phyloP scores from a whole-genome alignment of 2,888 invertebrate species.

The Tetragnatha montana region DNA sequence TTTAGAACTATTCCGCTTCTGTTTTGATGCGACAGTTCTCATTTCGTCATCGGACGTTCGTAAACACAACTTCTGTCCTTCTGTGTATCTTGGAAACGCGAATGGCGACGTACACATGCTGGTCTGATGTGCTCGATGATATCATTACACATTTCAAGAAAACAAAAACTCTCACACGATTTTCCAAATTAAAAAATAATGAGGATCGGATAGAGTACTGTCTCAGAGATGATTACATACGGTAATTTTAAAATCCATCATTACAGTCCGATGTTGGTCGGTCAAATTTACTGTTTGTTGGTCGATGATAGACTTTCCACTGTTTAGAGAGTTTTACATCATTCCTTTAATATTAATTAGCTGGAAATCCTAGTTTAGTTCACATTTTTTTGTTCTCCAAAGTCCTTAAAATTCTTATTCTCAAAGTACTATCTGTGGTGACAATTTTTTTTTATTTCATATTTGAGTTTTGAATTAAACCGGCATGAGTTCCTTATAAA shows the following conservation, averaged over 20 bases:
- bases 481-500: background rate
- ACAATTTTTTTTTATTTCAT: background rate
- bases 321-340: too few species aligned
- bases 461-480: background rate
- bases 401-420: too few species aligned
- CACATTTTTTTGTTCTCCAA: too few species aligned
- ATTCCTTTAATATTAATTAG: too few species aligned
- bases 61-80: conserved; percentile 28
- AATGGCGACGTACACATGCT: conserved; percentile 71
- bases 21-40: background rate
- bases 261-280: too few species aligned
- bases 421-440: too few species aligned
- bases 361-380: too few species aligned
- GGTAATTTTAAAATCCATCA: conserved; percentile 17
- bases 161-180: conserved; percentile 63
- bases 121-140: conserved; percentile 70
- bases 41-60: background rate
- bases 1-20: background rate
- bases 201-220: conserved; percentile 71
- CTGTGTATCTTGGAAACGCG: conserved; percentile 44
- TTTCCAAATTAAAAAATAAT: conserved; percentile 67
- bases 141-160: conserved; percentile 60
- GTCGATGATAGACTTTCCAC: too few species aligned
- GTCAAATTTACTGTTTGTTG: background rate
- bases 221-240: conserved; percentile 63